Conservation (phyloP, 2,113 vertebrate genomes). For the Progne subis region DNA sequence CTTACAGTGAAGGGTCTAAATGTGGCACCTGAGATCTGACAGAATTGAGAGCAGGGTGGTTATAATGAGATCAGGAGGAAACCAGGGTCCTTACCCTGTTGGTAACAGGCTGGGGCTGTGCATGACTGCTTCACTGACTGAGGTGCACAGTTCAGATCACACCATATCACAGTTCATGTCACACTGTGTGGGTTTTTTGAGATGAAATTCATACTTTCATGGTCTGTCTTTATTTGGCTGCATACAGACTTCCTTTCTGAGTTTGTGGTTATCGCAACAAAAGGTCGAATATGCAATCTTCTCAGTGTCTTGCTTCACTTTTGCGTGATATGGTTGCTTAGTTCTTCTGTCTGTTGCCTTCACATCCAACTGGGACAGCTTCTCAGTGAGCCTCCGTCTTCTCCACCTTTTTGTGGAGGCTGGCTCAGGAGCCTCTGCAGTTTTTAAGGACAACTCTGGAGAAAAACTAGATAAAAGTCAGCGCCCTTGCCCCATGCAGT, state of each 20-base stretch:
- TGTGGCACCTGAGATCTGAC: background rate
- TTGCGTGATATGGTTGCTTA: background rate
- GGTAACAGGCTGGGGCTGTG: rapidly evolving
- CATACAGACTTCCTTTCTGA: background rate
- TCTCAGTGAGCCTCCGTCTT: background rate
- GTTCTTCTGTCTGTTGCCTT: rapidly evolving
- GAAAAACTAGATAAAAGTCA: background rate
- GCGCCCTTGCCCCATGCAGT: rapidly evolving
- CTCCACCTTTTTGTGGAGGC: background rate
- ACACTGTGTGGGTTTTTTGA: background rate
- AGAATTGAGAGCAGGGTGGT: background rate
- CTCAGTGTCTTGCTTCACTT: background rate
- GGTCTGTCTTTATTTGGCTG: background rate
- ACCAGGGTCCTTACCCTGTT: background rate
- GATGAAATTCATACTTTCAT: background rate
- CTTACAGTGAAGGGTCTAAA: background rate
- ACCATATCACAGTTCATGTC: background rate
- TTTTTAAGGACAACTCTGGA: background rate
- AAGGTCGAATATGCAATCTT: rapidly evolving
- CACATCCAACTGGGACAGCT: background rate
- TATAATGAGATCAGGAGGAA: background rate
- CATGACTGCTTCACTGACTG: background rate
- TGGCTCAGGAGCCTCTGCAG: background rate
- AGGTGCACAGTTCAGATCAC: background rate
- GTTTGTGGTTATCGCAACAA: background rate